Evolutionary conservation across 53 echinoderm and acorn worm species (phyloP).

Genomic region (Antedon mediterranea): DNA sequence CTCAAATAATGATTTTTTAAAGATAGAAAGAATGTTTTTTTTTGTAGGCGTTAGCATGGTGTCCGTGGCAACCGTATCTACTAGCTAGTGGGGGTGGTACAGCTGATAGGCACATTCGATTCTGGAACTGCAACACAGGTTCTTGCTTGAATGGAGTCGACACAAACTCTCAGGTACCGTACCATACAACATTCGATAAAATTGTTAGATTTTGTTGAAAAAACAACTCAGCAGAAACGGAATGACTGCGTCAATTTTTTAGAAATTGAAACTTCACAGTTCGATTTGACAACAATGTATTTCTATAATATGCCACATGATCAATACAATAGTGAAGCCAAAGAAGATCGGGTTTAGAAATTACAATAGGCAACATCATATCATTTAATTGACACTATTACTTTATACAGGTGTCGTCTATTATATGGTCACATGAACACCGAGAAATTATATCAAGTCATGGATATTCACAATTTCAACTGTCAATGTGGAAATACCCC

Average conservation of each 20-base stretch:
- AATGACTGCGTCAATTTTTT: no score
- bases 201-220: no score
- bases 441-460: slow-evolving; percentile 75
- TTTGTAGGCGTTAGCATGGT: slow-evolving; percentile 80
- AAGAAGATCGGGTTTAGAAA: no score
- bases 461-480: slow-evolving; percentile 73
- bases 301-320: no score
- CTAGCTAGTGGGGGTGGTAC: slow-evolving; percentile 91
- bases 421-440: slow-evolving; percentile 77
- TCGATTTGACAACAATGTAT: no score
- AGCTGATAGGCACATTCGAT: slow-evolving; percentile 64
- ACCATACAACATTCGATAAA: not conserved
- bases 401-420: slow-evolving; percentile 45
- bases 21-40: no score
- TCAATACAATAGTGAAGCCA: no score
- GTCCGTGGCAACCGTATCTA: slow-evolving; percentile 88
- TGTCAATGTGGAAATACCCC: slow-evolving; percentile 85
- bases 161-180: slow-evolving; percentile 69
- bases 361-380: no score
- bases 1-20: no score
- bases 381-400: no score
- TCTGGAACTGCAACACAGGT: slow-evolving; percentile 69
- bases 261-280: no score
- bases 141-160: slow-evolving; percentile 61
- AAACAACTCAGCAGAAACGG: no score